Evolutionary conservation across 2,113 vertebrate genomes (phyloP).

Genomic region (Falco punctatus): DNA sequence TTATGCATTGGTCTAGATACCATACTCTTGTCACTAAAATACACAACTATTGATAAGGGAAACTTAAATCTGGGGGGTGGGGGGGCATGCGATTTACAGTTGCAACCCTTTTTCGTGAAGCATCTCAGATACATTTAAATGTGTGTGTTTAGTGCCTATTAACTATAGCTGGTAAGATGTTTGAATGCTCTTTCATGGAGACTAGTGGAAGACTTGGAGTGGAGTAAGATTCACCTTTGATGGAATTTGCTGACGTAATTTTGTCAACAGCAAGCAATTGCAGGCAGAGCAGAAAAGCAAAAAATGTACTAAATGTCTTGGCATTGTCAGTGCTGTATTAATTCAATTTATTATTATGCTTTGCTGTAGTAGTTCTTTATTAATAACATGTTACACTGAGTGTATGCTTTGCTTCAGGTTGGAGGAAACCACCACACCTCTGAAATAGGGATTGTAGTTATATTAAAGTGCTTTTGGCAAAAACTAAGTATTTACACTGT

Average conservation of each 20-base stretch:
- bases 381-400: neutral
- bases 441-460: neutral
- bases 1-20: neutral
- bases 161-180: neutral
- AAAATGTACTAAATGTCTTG: neutral
- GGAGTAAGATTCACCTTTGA: neutral
- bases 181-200: neutral
- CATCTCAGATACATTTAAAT: neutral
- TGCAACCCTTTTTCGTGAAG: neutral
- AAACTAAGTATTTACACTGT: neutral
- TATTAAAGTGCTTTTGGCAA: neutral
- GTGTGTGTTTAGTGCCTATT: neutral
- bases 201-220: neutral
- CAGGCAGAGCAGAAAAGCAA: neutral
- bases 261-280: neutral
- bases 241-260: neutral
- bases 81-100: neutral
- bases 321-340: constrained; percentile 1
- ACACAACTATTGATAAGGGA: neutral
- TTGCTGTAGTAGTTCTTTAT: neutral
- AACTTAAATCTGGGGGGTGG: rapidly evolving
- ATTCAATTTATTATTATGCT: neutral
- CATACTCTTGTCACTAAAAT: neutral
- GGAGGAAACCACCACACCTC: neutral
- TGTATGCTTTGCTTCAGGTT: neutral